Percentiles rank a stretch among this genome's conserved stretches.
Evolutionary conservation across 2,113 vertebrate genomes (phyloP).

Genomic region (Calypte anna): DNA sequence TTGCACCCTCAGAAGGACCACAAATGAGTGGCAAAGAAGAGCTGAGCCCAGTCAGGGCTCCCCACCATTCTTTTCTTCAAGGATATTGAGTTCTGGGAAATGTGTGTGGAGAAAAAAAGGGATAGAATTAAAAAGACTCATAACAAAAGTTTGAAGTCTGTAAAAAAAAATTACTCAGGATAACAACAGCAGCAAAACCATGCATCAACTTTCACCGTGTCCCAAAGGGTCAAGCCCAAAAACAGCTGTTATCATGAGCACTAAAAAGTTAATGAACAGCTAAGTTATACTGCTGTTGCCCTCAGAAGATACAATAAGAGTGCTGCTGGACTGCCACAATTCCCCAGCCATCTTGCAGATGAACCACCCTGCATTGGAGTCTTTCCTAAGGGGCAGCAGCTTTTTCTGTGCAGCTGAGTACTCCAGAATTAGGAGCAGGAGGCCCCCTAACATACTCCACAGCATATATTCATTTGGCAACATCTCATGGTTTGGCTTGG

Average conservation of each 20-base stretch:
- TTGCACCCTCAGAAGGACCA: not conserved
- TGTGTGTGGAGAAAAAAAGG: accelerated
- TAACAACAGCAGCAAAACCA: not conserved
- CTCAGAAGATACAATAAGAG: not conserved
- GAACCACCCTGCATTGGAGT: not conserved
- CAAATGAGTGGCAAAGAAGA: not conserved
- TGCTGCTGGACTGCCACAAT: no score
- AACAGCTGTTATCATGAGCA: not conserved
- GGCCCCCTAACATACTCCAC: not conserved
- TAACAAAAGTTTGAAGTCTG: not conserved
- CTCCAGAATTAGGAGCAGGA: not conserved
- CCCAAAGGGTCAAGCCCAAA: not conserved
- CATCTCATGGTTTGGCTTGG: not conserved
- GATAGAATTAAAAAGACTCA: not conserved
- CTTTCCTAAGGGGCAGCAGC: not conserved
- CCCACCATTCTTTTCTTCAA: not conserved
- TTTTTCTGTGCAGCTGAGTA: not conserved
- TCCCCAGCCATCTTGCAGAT: not conserved
- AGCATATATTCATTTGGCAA: accelerated
- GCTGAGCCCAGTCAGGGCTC: not conserved
- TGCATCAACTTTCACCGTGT: not conserved
- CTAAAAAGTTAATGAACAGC: not conserved
- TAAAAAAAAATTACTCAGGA: not conserved
- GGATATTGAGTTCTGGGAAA: not conserved
- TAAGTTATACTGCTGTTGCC: not conserved